Base-by-base conservation (phyloP, 92 coral and sea anemone genomes). In the Hydrozoanthus gracilis region DNA sequence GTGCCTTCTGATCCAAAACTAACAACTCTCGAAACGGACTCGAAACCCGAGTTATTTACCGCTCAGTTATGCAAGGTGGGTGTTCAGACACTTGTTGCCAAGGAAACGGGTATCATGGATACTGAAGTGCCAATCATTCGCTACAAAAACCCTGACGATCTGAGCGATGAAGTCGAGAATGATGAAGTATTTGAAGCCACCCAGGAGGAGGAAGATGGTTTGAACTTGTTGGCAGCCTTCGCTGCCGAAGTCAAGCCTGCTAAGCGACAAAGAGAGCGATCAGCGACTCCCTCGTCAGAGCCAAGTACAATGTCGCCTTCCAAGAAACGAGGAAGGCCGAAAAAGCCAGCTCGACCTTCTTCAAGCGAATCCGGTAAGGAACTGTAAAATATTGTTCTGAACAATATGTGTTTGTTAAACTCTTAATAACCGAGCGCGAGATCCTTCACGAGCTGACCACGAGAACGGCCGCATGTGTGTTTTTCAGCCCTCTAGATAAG, bases 201-300 rank as follows among this genome's bases (percentile, higher is more conserved):
- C 44, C 90, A 62, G 14, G 91, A 88, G 10, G 93, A 89, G 2
- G 91, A 89, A 4, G 94, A 91, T 11, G 98, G 96, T 11, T 86
- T 96, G 85, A 92, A 91, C 72, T 82, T 96, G 71, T 70, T 96
- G 84, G 99, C 98, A 8, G 85, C 95, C 10, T 94, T 92, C 55
- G 95, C 95, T 5, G 86, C 92, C 39, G 92, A 90, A 35, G 88
- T 83, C 18, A 91, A 90, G 52, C 68, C 87, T 44, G 86, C 78
- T 51, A 92, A 91, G 60, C 92, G 91, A 51, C 93, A 90, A 79
- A 83, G 92, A 60, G 78, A 90, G 4, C 95, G 88, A 14, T 51
- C 80, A 51, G 84, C 61, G n/a, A 56, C 88, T 20, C 89, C 89
- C 44, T 82, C 89, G 7, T 93, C 92, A 18, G 93, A 88, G 44